Conservation (phyloP, 2,113 vertebrate species). For the Echinops telfairi region DNA sequence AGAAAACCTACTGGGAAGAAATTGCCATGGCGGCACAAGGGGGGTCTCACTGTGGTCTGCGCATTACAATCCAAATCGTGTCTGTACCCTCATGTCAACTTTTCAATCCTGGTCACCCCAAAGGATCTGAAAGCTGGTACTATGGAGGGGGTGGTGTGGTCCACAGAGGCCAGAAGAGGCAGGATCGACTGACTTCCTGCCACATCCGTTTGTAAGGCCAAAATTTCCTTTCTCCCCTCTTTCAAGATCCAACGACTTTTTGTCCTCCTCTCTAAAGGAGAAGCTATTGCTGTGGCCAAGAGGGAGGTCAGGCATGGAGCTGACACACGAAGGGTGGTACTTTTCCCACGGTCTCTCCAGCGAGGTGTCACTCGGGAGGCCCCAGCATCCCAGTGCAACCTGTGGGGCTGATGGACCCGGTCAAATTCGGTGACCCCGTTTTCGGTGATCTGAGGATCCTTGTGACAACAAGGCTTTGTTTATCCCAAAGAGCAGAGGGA, state of each 20-base stretch:
- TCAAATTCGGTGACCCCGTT: background rate
- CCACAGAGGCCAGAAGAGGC: conserved; percentile 32
- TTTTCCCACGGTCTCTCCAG: background rate
- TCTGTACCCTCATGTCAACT: conserved; percentile 36
- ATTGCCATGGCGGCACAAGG: conserved; percentile 24
- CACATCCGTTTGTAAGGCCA: conserved; percentile 6
- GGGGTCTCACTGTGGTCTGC: conserved; percentile 4
- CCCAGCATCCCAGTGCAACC: background rate
- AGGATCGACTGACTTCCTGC: background rate
- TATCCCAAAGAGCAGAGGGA: conserved; percentile 21
- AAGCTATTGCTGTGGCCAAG: conserved; percentile 11
- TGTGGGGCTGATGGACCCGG: background rate
- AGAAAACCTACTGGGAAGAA: conserved; percentile 44
- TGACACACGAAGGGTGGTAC: background rate
- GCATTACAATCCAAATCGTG: background rate
- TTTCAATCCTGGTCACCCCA: conserved; percentile 29
- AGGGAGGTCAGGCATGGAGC: background rate
- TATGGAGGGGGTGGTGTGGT: background rate
- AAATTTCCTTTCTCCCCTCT: background rate
- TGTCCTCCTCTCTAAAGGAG: conserved; percentile 5
- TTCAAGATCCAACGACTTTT: background rate
- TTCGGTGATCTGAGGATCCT: background rate
- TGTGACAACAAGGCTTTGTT: conserved; percentile 34
- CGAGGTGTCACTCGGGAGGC: background rate
- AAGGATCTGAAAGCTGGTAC: conserved; percentile 8